Percentiles rank a stretch among this genome's conserved stretches.
Conservation (phyloP, 1,140 invertebrate genomes). For the Phthorimaea operculella region DNA sequence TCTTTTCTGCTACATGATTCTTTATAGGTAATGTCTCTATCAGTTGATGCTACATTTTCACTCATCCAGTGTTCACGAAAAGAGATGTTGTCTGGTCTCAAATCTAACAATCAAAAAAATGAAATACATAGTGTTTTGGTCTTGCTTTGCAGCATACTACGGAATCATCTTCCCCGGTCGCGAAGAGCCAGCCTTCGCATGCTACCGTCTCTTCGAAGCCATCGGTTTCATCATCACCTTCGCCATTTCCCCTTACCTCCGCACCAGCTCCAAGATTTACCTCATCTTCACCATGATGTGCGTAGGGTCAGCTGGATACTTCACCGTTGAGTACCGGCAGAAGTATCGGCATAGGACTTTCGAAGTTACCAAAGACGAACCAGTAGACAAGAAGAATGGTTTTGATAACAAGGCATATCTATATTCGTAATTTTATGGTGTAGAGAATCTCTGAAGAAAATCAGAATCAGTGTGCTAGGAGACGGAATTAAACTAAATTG, state of each 20-base stretch:
- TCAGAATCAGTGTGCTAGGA: too few species aligned
- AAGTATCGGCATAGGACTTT: conserved; percentile 31
- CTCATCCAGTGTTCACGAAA: too few species aligned
- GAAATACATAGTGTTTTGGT: too few species aligned
- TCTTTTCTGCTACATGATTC: too few species aligned
- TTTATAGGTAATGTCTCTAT: too few species aligned
- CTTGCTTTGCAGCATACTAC: conserved; percentile 74
- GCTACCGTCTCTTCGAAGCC: conserved; percentile 93
- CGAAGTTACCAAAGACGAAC: conserved; percentile 21
- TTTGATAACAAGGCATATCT: conserved; percentile 42
- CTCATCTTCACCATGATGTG: conserved; percentile 78
- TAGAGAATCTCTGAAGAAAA: too few species aligned
- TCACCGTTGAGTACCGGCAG: conserved; percentile 49
- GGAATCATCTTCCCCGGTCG: conserved; percentile 87
- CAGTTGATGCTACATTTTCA: too few species aligned
- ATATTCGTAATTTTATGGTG: too few species aligned
- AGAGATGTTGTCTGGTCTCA: too few species aligned
- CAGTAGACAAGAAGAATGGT: conserved; percentile 25
- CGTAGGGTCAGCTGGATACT: conserved; percentile 75
- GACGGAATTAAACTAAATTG: too few species aligned
- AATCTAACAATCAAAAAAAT: too few species aligned
- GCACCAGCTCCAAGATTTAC: conserved; percentile 81
- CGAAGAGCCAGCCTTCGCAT: conserved; percentile 92
- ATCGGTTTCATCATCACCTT: conserved; percentile 90
- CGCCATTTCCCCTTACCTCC: conserved; percentile 79